Conservation (phyloP, 1,140 invertebrate species). For the Ylistrum balloti region DNA sequence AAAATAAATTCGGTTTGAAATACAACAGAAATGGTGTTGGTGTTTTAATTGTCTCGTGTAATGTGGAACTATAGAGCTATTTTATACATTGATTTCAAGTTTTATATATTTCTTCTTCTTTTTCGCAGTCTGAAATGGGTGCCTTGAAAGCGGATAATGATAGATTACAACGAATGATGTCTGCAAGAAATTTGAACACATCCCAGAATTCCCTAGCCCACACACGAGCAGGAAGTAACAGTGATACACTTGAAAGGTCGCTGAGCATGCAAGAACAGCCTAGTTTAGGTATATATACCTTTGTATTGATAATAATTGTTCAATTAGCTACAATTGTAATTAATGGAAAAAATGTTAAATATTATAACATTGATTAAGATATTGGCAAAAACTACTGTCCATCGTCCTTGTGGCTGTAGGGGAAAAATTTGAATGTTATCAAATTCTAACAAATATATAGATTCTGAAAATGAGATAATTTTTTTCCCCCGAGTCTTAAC, state of each 20-base stretch:
- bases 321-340: no score
- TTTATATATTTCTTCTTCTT: no score
- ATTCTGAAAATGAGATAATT: no score
- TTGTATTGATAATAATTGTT: not conserved
- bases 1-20: not conserved
- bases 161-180: constrained; percentile 89
- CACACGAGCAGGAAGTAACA: constrained; percentile 68
- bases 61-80: not conserved
- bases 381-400: no score
- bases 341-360: no score
- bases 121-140: constrained; percentile 94
- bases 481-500: not conserved
- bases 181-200: constrained; percentile 67
- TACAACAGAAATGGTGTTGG: not conserved
- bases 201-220: constrained; percentile 75
- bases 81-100: not conserved
- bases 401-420: no score
- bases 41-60: not conserved
- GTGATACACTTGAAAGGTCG: constrained; percentile 76
- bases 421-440: no score
- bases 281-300: constrained; percentile 74
- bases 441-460: no score
- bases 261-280: constrained; percentile 79
- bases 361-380: no score
- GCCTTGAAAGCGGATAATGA: constrained; percentile 98